Evolutionary conservation across 64 coral and sea anemone genomes (phyloP), one percentile per base, ranked within the genome.

Genomic region (Pocillopora damicornis): DNA sequence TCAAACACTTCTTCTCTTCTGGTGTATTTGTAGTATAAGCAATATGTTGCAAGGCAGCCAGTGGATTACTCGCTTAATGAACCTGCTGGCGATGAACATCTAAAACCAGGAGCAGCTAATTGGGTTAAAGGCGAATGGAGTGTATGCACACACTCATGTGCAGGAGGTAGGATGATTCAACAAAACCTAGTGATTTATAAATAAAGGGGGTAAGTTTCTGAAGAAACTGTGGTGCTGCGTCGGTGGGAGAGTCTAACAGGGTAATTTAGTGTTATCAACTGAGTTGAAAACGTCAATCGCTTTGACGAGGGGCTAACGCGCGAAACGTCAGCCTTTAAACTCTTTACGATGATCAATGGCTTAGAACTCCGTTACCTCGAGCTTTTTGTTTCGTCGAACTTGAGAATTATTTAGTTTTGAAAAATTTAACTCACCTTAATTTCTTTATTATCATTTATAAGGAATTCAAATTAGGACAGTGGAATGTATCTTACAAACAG

Each of bases 381-480:
- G n/a, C n/a, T n/a, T n/a, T n/a, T n/a, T n/a, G n/a, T n/a, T n/a
- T n/a, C n/a, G n/a, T n/a, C n/a, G n/a, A n/a, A n/a, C n/a, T n/a
- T n/a, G n/a, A n/a, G n/a, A n/a, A n/a, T n/a, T n/a, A n/a, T n/a
- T 30, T 30, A 30, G 30, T 30, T 30, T 30, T 30, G 30, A 30
- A 51, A 51, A 51, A 51, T 51, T 20, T 4, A 83, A 20, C 59
- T 38, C 34, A 45, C 17, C 20, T 69, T 71, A 15, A 71, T 17
- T 56, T 63, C 11, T 9, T 64, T 36, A 9, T 35, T 15, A 22
- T 87, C 62, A 57, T 13, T 18, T 14, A 0, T 5, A 23, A 96
- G 94, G 94, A 17, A 67, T 76, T 42, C 91, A 93, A 56, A 96
- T 75, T 13, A 82, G 94, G 35, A 93, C 36, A 4, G 91, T 96